These are phyloP conservation scores for Cecropterus lyciades DNA, from an alignment of 1,140 invertebrate genomes.

Conservation along the genomic window DNA sequence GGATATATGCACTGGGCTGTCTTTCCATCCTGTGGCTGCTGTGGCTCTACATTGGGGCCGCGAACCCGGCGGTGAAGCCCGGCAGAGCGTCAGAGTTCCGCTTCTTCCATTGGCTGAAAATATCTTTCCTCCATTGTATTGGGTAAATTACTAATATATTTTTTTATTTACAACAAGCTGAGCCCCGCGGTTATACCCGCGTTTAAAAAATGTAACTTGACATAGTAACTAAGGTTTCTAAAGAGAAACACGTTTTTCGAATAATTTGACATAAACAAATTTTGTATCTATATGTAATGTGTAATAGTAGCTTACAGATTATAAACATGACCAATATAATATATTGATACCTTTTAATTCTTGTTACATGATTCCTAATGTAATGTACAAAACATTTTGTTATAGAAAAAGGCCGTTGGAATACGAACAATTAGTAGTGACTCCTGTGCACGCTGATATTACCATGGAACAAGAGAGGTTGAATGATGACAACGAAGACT, in stretches of 20 bases:
- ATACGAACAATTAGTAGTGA: constrained; percentile 96
- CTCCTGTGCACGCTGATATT: constrained; percentile 92
- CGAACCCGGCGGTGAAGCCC: constrained; percentile 97
- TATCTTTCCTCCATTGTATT: constrained; percentile 89
- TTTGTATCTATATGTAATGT: too few species aligned
- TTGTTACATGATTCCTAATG: too few species aligned
- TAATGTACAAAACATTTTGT: not conserved
- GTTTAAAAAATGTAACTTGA: too few species aligned
- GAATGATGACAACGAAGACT: constrained; percentile 98
- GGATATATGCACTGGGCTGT: constrained; percentile 94
- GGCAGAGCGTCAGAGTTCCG: constrained; percentile 95
- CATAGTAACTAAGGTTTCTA: too few species aligned
- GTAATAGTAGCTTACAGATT: too few species aligned
- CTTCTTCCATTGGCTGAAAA: constrained; percentile 93
- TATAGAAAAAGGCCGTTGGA: constrained; percentile 89
- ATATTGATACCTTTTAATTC: too few species aligned
- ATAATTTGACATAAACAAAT: too few species aligned
- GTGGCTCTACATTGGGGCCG: constrained; percentile 96
- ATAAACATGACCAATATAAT: too few species aligned
- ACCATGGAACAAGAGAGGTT: constrained; percentile 93
- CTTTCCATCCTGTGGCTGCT: constrained; percentile 92
- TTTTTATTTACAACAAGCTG: too few species aligned
- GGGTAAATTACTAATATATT: constrained; percentile 88
- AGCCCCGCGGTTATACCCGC: too few species aligned
- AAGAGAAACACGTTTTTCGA: too few species aligned